These are phyloP conservation scores for Selenia dentaria DNA, from an alignment of 2,888 invertebrate species.

Conservation along the genomic window DNA sequence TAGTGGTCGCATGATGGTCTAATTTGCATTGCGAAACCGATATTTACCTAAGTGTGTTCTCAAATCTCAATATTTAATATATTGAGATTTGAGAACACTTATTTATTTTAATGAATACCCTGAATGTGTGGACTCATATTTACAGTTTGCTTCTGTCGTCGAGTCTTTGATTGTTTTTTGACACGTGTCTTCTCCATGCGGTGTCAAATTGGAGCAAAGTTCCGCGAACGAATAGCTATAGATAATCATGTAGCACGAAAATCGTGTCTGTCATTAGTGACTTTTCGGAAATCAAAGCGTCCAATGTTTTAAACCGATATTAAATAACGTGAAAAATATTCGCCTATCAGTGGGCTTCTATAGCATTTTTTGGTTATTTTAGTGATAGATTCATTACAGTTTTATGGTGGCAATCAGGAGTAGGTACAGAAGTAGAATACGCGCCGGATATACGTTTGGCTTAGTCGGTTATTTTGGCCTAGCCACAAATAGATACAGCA, in stretches of 20 bases:
- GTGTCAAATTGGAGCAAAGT: constrained; percentile 3
- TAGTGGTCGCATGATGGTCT: too few species aligned
- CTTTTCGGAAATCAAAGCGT: neutral
- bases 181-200: neutral
- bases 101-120: neutral
- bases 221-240: constrained; percentile 1
- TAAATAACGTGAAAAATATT: too few species aligned
- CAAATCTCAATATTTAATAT: too few species aligned
- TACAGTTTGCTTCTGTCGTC: constrained; percentile 1
- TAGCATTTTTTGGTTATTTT: too few species aligned
- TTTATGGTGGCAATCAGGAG: too few species aligned
- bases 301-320: too few species aligned
- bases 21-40: constrained; percentile 16
- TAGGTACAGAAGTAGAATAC: too few species aligned
- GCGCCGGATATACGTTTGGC: constrained; percentile 65
- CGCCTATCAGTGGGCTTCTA: too few species aligned
- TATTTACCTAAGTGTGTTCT: neutral
- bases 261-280: neutral
- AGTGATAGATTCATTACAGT: too few species aligned
- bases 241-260: neutral
- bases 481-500: constrained; percentile 65
- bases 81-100: too few species aligned
- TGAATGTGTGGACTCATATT: neutral
- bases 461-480: constrained; percentile 68
- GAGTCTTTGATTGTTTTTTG: constrained; percentile 5